Conservation (phyloP, 2,888 invertebrate genomes). For the Steinernema carpocapsae region DNA sequence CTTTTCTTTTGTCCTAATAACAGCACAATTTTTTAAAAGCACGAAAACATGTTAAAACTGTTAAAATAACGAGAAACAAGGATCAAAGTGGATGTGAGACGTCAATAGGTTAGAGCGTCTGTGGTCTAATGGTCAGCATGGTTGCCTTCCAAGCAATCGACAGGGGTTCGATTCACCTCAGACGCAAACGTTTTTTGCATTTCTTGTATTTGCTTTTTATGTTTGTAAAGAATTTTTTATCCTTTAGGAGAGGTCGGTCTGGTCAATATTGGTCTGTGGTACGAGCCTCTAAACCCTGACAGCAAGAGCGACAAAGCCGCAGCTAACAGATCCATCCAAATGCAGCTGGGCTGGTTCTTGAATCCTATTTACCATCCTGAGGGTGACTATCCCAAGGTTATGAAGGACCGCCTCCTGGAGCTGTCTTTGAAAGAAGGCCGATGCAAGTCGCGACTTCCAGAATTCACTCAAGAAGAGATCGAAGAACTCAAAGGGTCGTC, state of each 20-base stretch:
- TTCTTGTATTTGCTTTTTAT: too few relatives aligned
- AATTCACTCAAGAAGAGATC: slow-evolving; percentile 68
- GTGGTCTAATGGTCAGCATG: too few relatives aligned
- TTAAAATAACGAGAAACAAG: too few relatives aligned
- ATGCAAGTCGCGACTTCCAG: slow-evolving; percentile 62
- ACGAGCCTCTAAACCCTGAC: slow-evolving; percentile 1
- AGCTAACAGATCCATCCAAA: slow-evolving; percentile 34
- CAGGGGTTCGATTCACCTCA: too few relatives aligned
- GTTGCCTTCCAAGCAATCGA: too few relatives aligned
- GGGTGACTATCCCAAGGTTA: slow-evolving; percentile 40
- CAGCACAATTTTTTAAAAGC: too few relatives aligned
- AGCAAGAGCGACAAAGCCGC: slow-evolving; percentile 33
- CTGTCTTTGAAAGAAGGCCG: slow-evolving; percentile 59
- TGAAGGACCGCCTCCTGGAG: slow-evolving; percentile 38
- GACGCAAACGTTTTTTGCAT: too few relatives aligned
- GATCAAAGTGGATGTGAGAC: too few relatives aligned
- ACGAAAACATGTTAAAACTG: too few relatives aligned
- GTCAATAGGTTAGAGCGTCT: too few relatives aligned
- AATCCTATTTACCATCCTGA: slow-evolving; percentile 42
- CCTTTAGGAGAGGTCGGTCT: slow-evolving; percentile 37
- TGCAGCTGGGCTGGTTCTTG: slow-evolving; percentile 44
- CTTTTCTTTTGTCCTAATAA: too few relatives aligned
- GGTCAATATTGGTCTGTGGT: slow-evolving; percentile 32
- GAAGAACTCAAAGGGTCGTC: slow-evolving; percentile 72
- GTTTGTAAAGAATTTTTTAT: too few relatives aligned